Evolutionary conservation across 2,888 invertebrate species (phyloP).

Genomic region (Leuctra nigra): DNA sequence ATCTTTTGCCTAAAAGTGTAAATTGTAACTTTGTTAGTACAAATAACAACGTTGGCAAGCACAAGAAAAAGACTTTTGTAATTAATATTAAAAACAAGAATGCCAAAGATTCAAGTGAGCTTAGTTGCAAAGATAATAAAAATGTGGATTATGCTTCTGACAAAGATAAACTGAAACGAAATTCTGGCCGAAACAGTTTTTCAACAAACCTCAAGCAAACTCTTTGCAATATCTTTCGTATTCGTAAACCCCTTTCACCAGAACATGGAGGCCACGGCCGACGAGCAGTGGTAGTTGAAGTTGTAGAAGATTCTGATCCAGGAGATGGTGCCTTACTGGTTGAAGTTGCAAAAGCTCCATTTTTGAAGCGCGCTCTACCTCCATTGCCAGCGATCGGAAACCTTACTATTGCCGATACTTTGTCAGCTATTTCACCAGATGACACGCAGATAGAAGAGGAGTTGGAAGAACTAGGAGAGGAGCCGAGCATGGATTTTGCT

Average conservation of each 20-base stretch:
- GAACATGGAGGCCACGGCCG: constrained; percentile 41
- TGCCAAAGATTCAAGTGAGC: constrained; percentile 39
- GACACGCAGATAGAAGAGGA: constrained; percentile 44
- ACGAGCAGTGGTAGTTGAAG: constrained; percentile 39
- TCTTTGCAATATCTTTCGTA: constrained; percentile 77
- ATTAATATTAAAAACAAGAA: constrained; percentile 58
- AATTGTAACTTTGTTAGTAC: constrained; percentile 43
- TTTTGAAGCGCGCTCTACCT: constrained; percentile 59
- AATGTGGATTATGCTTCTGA: constrained; percentile 29
- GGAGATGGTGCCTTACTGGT: constrained; percentile 28
- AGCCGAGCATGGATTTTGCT: constrained; percentile 71
- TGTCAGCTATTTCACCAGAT: constrained; percentile 29
- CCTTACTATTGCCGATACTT: neutral
- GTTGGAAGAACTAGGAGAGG: constrained; percentile 38
- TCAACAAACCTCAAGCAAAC: constrained; percentile 75
- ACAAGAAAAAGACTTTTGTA: constrained; percentile 49
- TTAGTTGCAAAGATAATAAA: constrained; percentile 4
- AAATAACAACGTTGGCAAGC: constrained; percentile 45
- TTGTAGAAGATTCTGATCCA: constrained; percentile 36
- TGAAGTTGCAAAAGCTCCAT: constrained; percentile 44
- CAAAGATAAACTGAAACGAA: constrained; percentile 53
- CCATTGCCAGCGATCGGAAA: constrained; percentile 48
- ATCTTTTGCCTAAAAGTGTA: constrained; percentile 41
- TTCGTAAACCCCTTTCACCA: constrained; percentile 50
- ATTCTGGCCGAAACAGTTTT: constrained; percentile 53